Conservation (phyloP, 2,113 vertebrate genomes). For the Phyllostomus hastatus region DNA sequence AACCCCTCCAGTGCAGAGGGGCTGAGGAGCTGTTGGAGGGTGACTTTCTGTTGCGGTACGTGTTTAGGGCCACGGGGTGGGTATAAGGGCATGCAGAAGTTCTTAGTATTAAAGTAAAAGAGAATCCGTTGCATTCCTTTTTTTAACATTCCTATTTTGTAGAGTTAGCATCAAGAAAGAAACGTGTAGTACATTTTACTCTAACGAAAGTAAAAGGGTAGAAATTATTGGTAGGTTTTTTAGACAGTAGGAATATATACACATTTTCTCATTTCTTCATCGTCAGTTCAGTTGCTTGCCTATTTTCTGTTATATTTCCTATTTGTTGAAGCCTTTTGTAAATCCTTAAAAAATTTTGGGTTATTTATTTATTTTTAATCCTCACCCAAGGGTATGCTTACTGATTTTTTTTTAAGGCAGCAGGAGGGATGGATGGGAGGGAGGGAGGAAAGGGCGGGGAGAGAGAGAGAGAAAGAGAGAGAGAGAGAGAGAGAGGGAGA, state of each 20-base stretch:
- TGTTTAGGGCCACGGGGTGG: background rate
- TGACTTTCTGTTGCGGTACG: background rate
- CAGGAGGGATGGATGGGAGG: too few species aligned
- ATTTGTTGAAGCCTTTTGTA: background rate
- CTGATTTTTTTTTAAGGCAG: too few species aligned
- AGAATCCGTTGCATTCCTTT: background rate
- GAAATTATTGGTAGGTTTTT: background rate
- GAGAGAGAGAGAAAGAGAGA: too few species aligned
- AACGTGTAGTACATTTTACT: background rate
- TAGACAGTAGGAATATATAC: background rate
- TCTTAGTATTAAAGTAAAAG: background rate
- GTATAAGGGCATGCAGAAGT: too few species aligned
- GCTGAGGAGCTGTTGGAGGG: background rate
- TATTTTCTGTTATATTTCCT: background rate
- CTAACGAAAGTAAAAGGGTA: background rate
- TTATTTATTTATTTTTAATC: too few species aligned
- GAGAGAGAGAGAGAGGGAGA: too few species aligned
- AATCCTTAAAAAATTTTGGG: background rate
- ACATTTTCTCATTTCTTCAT: accelerated
- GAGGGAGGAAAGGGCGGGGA: too few species aligned
- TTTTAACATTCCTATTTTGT: background rate
- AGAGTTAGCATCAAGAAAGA: background rate
- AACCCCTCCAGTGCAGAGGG: background rate
- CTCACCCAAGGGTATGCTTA: too few species aligned
- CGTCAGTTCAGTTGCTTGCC: background rate